Base-by-base conservation (phyloP, 2,888 invertebrate species). In the Dysmachus trigonus region DNA sequence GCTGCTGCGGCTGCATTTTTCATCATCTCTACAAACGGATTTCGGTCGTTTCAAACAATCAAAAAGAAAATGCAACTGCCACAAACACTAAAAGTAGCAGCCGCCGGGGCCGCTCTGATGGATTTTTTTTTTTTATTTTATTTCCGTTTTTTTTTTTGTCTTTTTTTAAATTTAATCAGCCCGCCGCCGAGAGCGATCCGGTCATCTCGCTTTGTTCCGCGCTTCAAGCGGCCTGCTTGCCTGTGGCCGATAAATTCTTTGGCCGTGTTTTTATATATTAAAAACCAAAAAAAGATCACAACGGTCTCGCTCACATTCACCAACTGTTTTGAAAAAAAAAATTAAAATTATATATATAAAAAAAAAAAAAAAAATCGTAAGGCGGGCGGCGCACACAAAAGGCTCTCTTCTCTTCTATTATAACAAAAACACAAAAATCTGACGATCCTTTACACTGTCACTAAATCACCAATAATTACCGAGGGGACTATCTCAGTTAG, bases 181-280 rank as follows among this genome's bases (percentile, higher is more conserved):
- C 47, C 27, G 41, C 47, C 27, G 41, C 27, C 33, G 31, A 27
- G 72, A 33, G 41, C 47, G 10, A 83, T 83, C 38, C 72, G 30
- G 30, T 83, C 72, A 83, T 71, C 83, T 83, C 81, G 47, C 51
- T 81, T 81, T 72, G 72, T 83, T 83, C n/a, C n/a, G n/a, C n/a
- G n/a, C 72, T n/a, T 38, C 10, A 38, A 38, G 15, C 51, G 41
- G 38, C 71, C 33, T 31, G 38, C 8, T 30, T 30, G 38, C 71
- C 33, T 31, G 38, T n/a, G 33, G 38, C 47, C n/a, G 47, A 72
- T 15, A 83, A 72, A 41, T 83, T 31, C n/a, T n/a, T n/a, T n/a
- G n/a, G 27, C 22, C 71, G 18, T 38, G 53, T 62, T 62, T 62
- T n/a, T n/a, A n/a, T n/a, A n/a, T 51, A 51, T 18, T 18, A 51